Conservation (phyloP, 2,888 invertebrate genomes). For the Diplolepis rosae region DNA sequence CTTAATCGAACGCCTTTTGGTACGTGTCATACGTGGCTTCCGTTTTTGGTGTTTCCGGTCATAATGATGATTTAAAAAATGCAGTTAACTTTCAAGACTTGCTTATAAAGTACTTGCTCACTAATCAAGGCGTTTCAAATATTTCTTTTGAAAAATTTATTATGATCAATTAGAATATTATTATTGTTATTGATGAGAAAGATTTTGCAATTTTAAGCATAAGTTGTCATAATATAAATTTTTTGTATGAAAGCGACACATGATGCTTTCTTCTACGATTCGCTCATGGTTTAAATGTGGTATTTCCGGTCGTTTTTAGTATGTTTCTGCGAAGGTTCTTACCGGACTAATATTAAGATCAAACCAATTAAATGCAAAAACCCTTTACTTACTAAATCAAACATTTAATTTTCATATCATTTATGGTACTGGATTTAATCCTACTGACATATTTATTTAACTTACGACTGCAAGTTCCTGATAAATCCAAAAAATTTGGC, state of each 20-base stretch:
- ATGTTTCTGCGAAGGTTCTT: constrained; percentile 27
- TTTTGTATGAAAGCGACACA: constrained; percentile 1
- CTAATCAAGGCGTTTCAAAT: background rate
- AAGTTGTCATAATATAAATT: constrained; percentile 22
- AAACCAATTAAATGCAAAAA: background rate
- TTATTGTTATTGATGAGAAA: constrained; percentile 1
- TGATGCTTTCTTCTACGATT: constrained; percentile 6
- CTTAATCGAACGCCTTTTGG: constrained; percentile 42
- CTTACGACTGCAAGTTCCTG: constrained; percentile 60
- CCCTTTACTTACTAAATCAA: background rate
- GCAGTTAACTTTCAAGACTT: constrained; percentile 29
- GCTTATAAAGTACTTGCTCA: background rate
- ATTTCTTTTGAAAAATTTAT: too few species aligned
- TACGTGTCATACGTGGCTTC: constrained; percentile 60
- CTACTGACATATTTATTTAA: constrained; percentile 20
- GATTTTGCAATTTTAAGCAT: constrained; percentile 19
- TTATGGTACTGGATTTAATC: too few species aligned
- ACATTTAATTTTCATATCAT: too few species aligned
- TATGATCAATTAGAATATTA: too few species aligned
- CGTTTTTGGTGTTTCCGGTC: constrained; percentile 61
- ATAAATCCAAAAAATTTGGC: constrained; percentile 68
- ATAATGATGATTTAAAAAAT: constrained; percentile 24
- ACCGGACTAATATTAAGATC: constrained; percentile 16
- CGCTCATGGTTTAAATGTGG: constrained; percentile 12
- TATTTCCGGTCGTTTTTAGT: constrained; percentile 28